A percentile compares a stretch with the other conserved stretches of the same genome.
phyloP scores from a whole-genome alignment of 1,140 invertebrate genomes.

The Dendrolimus kikuchii region DNA sequence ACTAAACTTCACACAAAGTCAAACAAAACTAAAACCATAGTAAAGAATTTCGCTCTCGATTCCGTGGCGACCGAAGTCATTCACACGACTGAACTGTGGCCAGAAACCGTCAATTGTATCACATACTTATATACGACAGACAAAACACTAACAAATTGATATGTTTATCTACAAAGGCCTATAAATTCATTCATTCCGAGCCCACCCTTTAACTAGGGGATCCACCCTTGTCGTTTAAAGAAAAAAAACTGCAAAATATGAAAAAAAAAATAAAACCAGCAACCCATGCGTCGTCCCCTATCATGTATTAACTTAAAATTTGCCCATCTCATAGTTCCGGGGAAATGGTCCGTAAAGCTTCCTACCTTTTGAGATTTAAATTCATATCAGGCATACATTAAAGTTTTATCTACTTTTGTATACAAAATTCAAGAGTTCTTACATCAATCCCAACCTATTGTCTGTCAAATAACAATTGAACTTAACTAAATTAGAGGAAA shows the following conservation, averaged over 20 bases:
- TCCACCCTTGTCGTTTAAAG: conserved; percentile 59
- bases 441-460: too few species aligned
- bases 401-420: background rate
- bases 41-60: conserved; percentile 25
- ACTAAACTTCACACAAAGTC: conserved; percentile 10
- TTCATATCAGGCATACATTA: conserved; percentile 7
- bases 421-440: too few species aligned
- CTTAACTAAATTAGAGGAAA: too few species aligned
- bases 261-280: conserved; percentile 64
- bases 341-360: conserved; percentile 52
- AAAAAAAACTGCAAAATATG: conserved; percentile 66
- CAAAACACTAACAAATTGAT: conserved; percentile 71
- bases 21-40: conserved; percentile 11
- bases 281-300: conserved; percentile 28
- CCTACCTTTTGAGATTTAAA: conserved; percentile 33
- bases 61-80: conserved; percentile 36
- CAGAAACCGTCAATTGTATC: conserved; percentile 45
- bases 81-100: conserved; percentile 37
- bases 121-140: conserved; percentile 60
- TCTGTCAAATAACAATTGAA: too few species aligned
- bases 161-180: conserved; percentile 69
- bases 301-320: conserved; percentile 50
- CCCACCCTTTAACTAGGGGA: conserved; percentile 66
- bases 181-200: conserved; percentile 61
- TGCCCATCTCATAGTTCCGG: conserved; percentile 53